Percentiles rank a stretch among this genome's conserved stretches.
These are phyloP conservation scores for Tor tambroides DNA, from an alignment of 2,113 vertebrate genomes.

Conservation along the genomic window DNA sequence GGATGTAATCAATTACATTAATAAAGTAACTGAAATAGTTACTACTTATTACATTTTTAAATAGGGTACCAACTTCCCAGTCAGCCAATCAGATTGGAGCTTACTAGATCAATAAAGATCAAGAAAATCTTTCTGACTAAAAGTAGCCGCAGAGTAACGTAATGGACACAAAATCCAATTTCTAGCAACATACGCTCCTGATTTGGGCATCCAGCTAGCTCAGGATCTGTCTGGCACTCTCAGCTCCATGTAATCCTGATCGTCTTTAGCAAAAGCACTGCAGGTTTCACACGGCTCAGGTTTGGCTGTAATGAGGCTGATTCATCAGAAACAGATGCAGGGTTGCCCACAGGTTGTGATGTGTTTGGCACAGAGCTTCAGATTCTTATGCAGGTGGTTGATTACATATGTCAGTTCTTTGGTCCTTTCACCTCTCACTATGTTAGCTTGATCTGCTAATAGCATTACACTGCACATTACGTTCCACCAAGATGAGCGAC, in stretches of 20 bases:
- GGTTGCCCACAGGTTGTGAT: constrained; percentile 39
- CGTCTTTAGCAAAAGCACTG: constrained; percentile 5
- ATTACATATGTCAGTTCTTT: constrained; percentile 51
- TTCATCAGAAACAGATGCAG: constrained; percentile 47
- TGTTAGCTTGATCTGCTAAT: constrained; percentile 53
- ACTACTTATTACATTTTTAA: too few relatives aligned
- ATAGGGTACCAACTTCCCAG: neutral
- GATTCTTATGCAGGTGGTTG: constrained; percentile 45
- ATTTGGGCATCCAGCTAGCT: neutral
- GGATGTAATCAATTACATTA: too few relatives aligned
- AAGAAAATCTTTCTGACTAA: neutral
- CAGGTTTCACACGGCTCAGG: constrained; percentile 16
- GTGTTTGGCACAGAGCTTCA: constrained; percentile 50
- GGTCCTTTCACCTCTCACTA: constrained; percentile 27
- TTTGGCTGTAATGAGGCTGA: constrained; percentile 51
- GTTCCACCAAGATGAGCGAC: constrained; percentile 59
- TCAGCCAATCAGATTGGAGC: neutral
- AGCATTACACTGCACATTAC: constrained; percentile 42
- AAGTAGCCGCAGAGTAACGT: constrained; percentile 5
- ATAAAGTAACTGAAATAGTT: too few relatives aligned
- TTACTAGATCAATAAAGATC: constrained; percentile 1
- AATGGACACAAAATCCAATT: neutral
- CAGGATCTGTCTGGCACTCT: neutral
- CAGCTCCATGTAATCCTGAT: constrained; percentile 5
- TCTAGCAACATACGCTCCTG: neutral